Percentiles rank a stretch among this genome's conserved stretches.
Conservation (phyloP, 2,888 invertebrate species). For the Pocota personata region DNA sequence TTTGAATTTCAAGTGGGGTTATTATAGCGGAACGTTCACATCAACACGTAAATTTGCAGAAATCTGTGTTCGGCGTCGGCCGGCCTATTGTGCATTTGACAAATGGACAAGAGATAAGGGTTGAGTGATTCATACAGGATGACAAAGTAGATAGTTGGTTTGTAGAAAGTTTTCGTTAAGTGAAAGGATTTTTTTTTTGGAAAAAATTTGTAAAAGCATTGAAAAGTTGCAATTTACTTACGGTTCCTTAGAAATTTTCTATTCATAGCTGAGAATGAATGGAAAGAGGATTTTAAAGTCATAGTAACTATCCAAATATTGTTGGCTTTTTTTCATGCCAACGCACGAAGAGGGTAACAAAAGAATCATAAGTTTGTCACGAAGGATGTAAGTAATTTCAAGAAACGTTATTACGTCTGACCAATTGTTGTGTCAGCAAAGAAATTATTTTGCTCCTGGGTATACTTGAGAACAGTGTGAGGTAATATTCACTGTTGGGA, state of each 20-base stretch:
- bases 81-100: conserved; percentile 21
- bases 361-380: not conserved
- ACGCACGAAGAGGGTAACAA: too few relatives aligned
- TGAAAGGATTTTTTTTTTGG: not conserved
- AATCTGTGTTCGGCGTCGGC: not conserved
- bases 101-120: conserved; percentile 25
- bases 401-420: not conserved
- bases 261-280: too few relatives aligned
- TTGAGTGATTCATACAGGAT: conserved; percentile 21
- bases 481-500: not conserved
- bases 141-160: not conserved
- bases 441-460: not conserved
- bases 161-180: not conserved
- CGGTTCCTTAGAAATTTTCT: too few relatives aligned
- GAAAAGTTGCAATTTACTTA: not conserved
- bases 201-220: not conserved
- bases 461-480: not conserved
- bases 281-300: not conserved
- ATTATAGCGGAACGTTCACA: conserved; percentile 23
- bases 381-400: not conserved
- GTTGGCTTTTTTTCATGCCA: too few relatives aligned
- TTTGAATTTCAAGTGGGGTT: conserved; percentile 27
- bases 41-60: conserved; percentile 32
- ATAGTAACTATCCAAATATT: too few relatives aligned
- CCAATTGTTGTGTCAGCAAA: not conserved